Base-by-base conservation (phyloP, 2,113 vertebrate genomes). In the Halcyon malimbica region DNA sequence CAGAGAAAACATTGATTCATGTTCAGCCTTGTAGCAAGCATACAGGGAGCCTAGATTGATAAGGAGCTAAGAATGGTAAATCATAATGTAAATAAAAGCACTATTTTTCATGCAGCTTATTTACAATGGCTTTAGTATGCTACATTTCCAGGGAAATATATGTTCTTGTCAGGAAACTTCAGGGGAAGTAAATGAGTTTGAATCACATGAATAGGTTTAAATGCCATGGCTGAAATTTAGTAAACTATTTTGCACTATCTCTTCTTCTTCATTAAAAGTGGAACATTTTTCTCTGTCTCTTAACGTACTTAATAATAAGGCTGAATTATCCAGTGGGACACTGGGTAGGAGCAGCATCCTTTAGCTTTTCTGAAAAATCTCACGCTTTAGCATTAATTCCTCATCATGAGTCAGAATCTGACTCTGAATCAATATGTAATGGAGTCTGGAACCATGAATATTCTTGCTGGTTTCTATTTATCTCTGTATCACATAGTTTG, bases 111-210 rank as follows among this genome's bases (percentile, higher is more conserved):
- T 95, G 70, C 51, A 53, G 88, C 93, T 97, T 97, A 97, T 97
- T 98, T 98, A 96, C 90, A 97, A 96, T 96, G 96, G 96, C 70
- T 97, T 97, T 96, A 94, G 94, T 97, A 96, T 95, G 96, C 96
- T 97, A 93, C 95, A 96, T 97, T 97, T 97, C 93, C 90, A 96
- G 87, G 94, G 93, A 97, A 98, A 98, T 98, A 97, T 97, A 98
- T 98, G 96, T 96, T 97, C 97, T 98, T 98, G 97, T 98, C 97
- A 98, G 77, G 86, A 95, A 97, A 96, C 97, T 97, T 97, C 97
- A 96, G 92, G 93, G 94, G 96, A 98, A 98, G 95, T 98, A 98
- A 98, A 98, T 98, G 97, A 97, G 96, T 92, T 97, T 94, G 97
- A 97, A 97, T 97, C 97, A 98, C 97, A 97, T 92, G 97, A 98